Percentiles rank a stretch among this genome's conserved stretches.
Conservation (phyloP, 1,140 invertebrate species). For the Mylabris phalerata region DNA sequence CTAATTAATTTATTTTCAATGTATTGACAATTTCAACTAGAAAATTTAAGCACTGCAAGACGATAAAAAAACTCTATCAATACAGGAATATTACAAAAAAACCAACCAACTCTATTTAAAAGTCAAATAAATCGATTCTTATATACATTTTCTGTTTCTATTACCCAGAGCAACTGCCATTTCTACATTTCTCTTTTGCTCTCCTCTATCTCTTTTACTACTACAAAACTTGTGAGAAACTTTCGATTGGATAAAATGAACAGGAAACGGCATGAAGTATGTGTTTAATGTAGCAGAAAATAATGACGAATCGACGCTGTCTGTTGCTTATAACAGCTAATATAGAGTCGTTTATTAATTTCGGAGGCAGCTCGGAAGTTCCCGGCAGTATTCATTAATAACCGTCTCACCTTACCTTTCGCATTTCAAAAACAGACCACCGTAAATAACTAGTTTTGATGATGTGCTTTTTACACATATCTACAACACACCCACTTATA, state of each 20-base stretch:
- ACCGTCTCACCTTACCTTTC: constrained; percentile 37
- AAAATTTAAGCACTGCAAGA: no score
- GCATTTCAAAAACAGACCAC: constrained; percentile 41
- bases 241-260: constrained; percentile 39
- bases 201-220: no score
- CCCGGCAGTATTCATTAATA: constrained; percentile 39
- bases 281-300: constrained; percentile 44
- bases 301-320: constrained; percentile 46
- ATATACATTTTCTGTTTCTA: no score
- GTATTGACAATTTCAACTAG: no score
- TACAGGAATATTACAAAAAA: no score
- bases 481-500: not conserved
- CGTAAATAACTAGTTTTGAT: constrained; percentile 39
- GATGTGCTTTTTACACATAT: constrained; percentile 25
- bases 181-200: no score
- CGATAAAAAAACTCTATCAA: no score
- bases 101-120: no score
- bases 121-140: no score
- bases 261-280: constrained; percentile 41
- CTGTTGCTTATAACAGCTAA: constrained; percentile 45
- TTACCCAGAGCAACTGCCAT: no score
- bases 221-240: constrained; percentile 22
- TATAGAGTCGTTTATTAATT: constrained; percentile 44
- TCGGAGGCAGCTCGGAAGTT: constrained; percentile 34
- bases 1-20: not conserved